Evolutionary conservation across 2,113 vertebrate genomes (phyloP).

Genomic region (Tupaia chinensis): DNA sequence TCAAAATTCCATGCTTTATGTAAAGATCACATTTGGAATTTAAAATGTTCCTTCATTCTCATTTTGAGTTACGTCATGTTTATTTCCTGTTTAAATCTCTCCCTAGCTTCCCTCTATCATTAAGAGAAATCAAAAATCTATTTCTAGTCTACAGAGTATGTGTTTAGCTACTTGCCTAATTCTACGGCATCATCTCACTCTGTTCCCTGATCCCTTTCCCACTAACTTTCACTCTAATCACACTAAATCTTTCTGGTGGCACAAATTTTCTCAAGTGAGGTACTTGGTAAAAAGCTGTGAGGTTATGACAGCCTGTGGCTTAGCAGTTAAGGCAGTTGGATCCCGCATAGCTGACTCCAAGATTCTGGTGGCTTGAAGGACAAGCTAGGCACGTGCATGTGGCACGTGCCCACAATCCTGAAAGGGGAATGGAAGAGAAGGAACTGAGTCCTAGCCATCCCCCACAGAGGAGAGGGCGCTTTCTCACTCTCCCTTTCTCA

Average conservation of each 20-base stretch:
- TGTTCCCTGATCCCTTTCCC: no score
- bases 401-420: no score
- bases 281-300: not conserved
- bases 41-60: not conserved
- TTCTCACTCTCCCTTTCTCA: no score
- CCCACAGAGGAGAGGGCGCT: no score
- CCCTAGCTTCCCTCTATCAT: not conserved
- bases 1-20: not conserved
- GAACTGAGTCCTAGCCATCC: no score
- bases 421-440: no score
- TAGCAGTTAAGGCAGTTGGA: no score
- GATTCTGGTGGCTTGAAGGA: no score
- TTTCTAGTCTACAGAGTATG: not conserved
- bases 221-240: not conserved
- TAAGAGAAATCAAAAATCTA: not conserved
- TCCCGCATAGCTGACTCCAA: no score
- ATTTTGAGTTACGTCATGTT: not conserved
- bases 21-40: not conserved
- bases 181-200: not conserved
- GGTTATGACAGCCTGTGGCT: no score
- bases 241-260: not conserved
- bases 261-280: not conserved
- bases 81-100: not conserved
- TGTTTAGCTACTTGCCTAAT: not conserved
- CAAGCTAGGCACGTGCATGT: no score